Percentiles rank a stretch among this genome's conserved stretches.
These are phyloP conservation scores for Delichon dasypus DNA, from an alignment of 2,797 vertebrate genomes.

Conservation along the genomic window DNA sequence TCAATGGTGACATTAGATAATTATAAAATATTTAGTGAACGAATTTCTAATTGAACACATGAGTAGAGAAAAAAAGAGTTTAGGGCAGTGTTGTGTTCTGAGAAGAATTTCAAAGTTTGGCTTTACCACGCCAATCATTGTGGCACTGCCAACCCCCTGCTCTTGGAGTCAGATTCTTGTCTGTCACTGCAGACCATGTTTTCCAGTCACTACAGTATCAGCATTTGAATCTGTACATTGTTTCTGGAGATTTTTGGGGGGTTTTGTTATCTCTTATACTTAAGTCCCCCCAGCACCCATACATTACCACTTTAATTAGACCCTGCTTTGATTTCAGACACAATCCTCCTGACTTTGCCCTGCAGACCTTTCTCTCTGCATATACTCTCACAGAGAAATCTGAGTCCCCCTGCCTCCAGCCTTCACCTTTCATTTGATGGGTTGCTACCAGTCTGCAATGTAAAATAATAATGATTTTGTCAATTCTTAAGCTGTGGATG, in stretches of 20 bases:
- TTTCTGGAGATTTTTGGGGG: background rate
- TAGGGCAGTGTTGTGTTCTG: background rate
- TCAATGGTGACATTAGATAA: background rate
- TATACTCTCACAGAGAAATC: background rate
- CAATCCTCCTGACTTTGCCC: background rate
- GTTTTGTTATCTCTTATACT: background rate
- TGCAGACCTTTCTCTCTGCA: background rate
- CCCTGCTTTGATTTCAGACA: background rate
- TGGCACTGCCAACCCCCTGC: background rate
- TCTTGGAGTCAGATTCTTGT: background rate
- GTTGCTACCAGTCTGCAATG: background rate
- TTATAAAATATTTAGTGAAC: background rate
- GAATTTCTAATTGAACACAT: background rate
- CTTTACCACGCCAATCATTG: background rate
- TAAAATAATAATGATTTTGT: background rate
- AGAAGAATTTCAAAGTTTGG: background rate
- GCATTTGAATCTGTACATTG: background rate
- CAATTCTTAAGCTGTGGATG: background rate
- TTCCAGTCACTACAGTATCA: background rate
- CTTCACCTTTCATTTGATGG: background rate
- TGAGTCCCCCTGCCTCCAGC: background rate
- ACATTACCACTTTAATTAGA: background rate
- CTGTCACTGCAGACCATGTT: background rate
- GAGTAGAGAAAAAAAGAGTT: background rate
- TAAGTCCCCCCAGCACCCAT: background rate